Base-by-base conservation (phyloP, 2,888 invertebrate genomes). In the Cosmia pyralina region DNA sequence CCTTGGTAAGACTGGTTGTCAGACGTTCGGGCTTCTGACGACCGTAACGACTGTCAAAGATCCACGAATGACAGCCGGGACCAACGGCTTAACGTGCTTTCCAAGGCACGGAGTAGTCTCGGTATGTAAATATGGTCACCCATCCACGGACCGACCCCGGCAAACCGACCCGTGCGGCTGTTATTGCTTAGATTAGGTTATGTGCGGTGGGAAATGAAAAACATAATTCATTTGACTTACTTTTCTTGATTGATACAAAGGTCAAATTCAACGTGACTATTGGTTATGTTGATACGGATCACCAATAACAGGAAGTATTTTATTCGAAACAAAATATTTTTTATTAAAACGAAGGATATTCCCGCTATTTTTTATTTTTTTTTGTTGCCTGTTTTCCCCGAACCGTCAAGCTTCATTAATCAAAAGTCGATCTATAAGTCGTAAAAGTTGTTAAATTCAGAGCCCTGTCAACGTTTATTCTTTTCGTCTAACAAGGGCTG, bases 371-470 rank as follows among this genome's bases (percentile, higher is more conserved):
- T 72, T 79, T 65, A 57, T 77, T 72, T 79, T 65, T 28, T 67
- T 57, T 46, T 77, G 46, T 44, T 68, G 65, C 71, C 66, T 53
- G 60, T 79, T 72, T n/a, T 55, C 52, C 41, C n/a, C 41, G 41
- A 52, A 57, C 13, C 34, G 46, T 78, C 59, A 55, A 41, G 58
- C 34, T 67, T 72, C 79, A 79, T 79, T 79, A 72, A 72, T 79
- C 78, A 77, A 60, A 77, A 65, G 59, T 65, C 72, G 67, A 82
- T 68, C 82, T 82, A 60, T 68, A 79, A 72, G 71, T 77, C 55
- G 44, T 57, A 82, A 81, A 82, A 65, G 46, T 77, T 77, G 70
- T 81, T 65, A 64, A 77, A 77, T 64, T 76, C 72, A 11, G 11
- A 57, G 72, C 63, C 60, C 34, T 44, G 52, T 67, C 48, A 66